Percentiles rank a stretch among this genome's conserved stretches.
These are phyloP conservation scores for Myiothlypis chrysogaster DNA, from an alignment of 2,797 vertebrate genomes.

Conservation along the genomic window DNA sequence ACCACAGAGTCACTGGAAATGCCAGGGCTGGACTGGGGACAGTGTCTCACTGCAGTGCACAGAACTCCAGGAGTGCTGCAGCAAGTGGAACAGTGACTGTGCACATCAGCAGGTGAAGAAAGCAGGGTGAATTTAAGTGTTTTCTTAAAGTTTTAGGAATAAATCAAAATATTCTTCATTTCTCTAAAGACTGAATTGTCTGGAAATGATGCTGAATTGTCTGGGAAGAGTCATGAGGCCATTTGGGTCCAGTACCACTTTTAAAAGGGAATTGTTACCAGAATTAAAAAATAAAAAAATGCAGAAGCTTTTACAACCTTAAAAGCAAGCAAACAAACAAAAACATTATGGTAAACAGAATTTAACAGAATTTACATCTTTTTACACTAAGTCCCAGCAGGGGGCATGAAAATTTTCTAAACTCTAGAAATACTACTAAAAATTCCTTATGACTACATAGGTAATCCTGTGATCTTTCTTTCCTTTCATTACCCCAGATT, in stretches of 20 bases:
- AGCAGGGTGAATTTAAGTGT: rapidly evolving
- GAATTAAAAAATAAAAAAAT: neutral
- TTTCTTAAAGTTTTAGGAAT: neutral
- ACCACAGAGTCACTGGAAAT: neutral
- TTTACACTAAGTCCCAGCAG: neutral
- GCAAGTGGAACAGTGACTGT: neutral
- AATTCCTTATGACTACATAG: neutral
- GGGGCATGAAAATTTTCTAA: neutral
- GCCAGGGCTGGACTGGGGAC: neutral
- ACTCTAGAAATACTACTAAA: neutral
- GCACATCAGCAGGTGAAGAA: neutral
- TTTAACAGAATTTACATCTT: neutral
- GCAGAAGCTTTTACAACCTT: neutral
- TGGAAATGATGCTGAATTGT: neutral
- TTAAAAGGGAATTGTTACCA: neutral
- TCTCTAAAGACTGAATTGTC: neutral
- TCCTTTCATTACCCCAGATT: neutral
- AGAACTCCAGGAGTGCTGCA: neutral
- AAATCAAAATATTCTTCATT: neutral
- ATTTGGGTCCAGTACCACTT: neutral
- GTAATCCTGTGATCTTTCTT: neutral
- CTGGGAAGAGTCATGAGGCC: neutral
- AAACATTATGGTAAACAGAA: neutral
- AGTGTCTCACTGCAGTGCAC: too few relatives aligned
- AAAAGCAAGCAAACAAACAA: neutral